Evolutionary conservation across 2,888 invertebrate genomes (phyloP).

Genomic region (Reticulitermes lucifugus): DNA sequence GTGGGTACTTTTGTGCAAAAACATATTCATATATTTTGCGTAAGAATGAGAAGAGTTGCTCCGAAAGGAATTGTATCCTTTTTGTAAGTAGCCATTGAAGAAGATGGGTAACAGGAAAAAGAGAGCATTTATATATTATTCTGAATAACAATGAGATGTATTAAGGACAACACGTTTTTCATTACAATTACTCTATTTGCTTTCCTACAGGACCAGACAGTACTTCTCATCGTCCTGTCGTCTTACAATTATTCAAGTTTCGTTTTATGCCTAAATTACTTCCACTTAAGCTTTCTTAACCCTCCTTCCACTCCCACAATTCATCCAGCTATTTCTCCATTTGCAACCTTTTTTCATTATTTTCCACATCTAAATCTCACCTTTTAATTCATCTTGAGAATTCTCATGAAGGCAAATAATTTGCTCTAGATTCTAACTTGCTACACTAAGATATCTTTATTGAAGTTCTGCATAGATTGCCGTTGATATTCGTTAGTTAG

Average conservation of each 20-base stretch:
- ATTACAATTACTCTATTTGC: not conserved
- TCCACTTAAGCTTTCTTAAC: constrained; percentile 3
- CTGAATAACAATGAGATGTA: not conserved
- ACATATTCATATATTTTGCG: no score
- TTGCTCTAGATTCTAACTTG: not conserved
- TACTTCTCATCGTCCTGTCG: not conserved
- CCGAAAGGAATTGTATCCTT: not conserved
- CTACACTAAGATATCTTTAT: no score
- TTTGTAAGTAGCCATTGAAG: not conserved
- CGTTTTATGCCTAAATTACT: not conserved
- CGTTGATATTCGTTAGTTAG: no score
- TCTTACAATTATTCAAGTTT: constrained; percentile 2
- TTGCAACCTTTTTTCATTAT: not conserved
- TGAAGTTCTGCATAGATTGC: no score
- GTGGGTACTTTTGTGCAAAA: no score
- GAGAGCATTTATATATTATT: not conserved
- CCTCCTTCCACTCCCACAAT: not conserved
- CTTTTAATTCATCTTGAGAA: not conserved
- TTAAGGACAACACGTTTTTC: not conserved
- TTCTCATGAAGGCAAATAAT: not conserved
- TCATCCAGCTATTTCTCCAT: not conserved
- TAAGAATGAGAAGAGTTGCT: not conserved
- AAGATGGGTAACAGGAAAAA: not conserved
- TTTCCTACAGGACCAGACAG: not conserved
- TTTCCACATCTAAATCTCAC: not conserved